A percentile compares a stretch with the other conserved stretches of the same genome.
Evolutionary conservation across 2,888 invertebrate species (phyloP).

Genomic region (Dicranocentrus wangi): DNA sequence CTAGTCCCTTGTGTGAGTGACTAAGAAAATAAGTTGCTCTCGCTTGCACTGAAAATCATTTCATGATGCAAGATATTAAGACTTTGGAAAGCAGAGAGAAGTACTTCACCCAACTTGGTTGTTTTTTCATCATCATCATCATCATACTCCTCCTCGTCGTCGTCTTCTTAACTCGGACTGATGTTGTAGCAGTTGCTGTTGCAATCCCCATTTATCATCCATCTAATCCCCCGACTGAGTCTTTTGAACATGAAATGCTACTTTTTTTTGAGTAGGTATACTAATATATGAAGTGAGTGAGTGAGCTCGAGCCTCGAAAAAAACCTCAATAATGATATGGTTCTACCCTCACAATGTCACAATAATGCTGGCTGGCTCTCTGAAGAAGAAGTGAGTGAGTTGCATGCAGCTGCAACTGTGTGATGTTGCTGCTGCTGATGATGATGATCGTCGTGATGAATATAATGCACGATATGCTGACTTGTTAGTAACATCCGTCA

Average conservation of each 20-base stretch:
- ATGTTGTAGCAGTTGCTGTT: conserved; percentile 29
- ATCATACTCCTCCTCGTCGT: no score
- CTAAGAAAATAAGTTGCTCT: no score
- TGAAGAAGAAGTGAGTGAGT: neutral
- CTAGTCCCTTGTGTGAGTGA: no score
- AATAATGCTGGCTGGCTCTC: neutral
- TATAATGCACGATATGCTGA: conserved; percentile 25
- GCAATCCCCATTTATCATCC: conserved; percentile 25
- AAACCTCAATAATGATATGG: conserved; percentile 5
- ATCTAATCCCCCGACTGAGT: conserved; percentile 26
- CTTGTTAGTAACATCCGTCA: conserved; percentile 31
- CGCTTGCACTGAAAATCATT: neutral
- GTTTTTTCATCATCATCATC: no score
- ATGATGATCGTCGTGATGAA: conserved; percentile 38
- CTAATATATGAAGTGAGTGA: neutral
- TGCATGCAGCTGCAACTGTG: conserved; percentile 19
- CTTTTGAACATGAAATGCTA: conserved; percentile 20
- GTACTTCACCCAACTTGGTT: neutral
- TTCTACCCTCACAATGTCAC: conserved; percentile 27
- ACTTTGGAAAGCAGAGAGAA: neutral
- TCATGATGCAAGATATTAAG: conserved; percentile 22
- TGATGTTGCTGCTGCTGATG: no score
- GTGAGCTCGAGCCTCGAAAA: neutral
- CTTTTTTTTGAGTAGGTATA: neutral
- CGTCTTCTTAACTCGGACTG: neutral